A percentile compares a stretch with the other conserved stretches of the same genome.
These are phyloP conservation scores for Vicugna pacos DNA, from an alignment of 2,113 vertebrate species.

Conservation along the genomic window DNA sequence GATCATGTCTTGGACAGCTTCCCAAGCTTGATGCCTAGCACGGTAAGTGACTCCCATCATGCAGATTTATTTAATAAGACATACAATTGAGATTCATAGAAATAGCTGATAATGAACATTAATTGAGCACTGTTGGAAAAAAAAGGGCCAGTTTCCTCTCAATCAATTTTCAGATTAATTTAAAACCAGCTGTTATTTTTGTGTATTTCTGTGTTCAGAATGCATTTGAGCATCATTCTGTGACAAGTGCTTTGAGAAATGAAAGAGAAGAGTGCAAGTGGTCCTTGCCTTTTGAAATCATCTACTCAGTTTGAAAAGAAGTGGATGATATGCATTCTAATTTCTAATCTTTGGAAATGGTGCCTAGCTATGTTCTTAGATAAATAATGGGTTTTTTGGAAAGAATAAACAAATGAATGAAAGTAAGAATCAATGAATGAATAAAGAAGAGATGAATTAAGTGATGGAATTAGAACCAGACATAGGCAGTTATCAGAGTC, in stretches of 20 bases:
- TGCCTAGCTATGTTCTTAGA: not conserved
- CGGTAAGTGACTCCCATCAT: not conserved
- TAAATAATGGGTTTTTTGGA: not conserved
- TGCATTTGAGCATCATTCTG: not conserved
- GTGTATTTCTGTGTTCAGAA: not conserved
- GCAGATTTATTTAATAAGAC: slow-evolving; percentile 21
- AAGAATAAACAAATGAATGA: not conserved
- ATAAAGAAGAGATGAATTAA: not conserved
- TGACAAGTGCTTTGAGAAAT: not conserved
- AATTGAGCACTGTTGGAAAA: not conserved
- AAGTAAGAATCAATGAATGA: not conserved
- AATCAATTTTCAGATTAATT: not conserved
- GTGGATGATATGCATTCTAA: not conserved
- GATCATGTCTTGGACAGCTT: not conserved
- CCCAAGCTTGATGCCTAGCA: not conserved
- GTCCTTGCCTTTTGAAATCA: not conserved
- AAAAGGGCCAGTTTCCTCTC: not conserved
- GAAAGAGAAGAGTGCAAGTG: not conserved
- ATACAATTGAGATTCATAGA: not conserved
- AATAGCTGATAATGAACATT: not conserved
- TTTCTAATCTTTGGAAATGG: not conserved
- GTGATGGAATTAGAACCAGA: not conserved
- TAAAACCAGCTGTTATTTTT: not conserved
- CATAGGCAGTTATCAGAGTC: not conserved
- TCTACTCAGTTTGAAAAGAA: not conserved